phyloP scores from a whole-genome alignment of 2,113 vertebrate species.

The Ploceus nigricollis region DNA sequence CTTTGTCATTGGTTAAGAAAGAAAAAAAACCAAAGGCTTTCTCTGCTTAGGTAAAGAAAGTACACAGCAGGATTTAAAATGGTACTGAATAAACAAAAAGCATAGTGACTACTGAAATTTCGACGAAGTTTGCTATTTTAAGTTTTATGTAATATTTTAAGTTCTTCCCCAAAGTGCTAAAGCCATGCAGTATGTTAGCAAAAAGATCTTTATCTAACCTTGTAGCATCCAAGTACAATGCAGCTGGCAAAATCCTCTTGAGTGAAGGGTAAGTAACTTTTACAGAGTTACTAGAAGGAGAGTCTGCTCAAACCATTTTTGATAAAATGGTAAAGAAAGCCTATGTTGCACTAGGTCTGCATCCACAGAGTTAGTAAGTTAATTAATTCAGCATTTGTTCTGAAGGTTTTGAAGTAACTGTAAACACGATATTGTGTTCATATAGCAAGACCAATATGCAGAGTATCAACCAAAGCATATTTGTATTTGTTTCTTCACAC shows the following conservation, averaged over 20 bases:
- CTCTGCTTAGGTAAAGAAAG: background rate
- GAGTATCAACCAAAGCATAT: background rate
- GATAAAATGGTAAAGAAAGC: background rate
- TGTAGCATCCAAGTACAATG: background rate
- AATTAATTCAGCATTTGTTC: background rate
- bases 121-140: background rate
- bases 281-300: background rate
- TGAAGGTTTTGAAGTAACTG: background rate
- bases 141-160: background rate
- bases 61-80: background rate
- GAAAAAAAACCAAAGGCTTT: conserved; percentile 1
- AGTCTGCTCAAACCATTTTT: background rate
- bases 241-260: background rate
- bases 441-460: background rate
- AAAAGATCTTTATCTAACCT: background rate
- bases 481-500: background rate
- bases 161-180: background rate
- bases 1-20: conserved; percentile 33
- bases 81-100: background rate
- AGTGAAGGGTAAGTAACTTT: background rate
- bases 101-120: background rate
- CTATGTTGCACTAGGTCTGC: background rate
- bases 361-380: background rate
- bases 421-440: background rate
- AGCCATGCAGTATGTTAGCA: fast-evolving